Base-by-base conservation (phyloP, 2,888 invertebrate species). In the Ennomos erosarius region DNA sequence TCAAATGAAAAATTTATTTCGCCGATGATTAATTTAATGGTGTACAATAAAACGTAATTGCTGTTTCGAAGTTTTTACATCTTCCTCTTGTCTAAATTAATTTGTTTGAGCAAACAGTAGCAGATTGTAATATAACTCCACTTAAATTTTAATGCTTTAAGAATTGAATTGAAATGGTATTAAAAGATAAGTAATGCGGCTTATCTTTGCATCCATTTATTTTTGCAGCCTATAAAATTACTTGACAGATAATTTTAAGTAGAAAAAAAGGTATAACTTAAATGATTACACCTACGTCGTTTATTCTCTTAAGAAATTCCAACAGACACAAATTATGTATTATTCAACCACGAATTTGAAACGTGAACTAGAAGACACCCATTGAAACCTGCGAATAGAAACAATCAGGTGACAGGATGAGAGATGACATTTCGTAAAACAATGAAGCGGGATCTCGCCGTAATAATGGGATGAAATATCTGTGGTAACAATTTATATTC, bases 1-100 rank as follows among this genome's bases (percentile, higher is more conserved):
- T 84, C 87, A 85, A 90, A 90, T 90, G 92, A 90, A 90, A 91
- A 90, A 92, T 92, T 90, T 89, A 90, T 91, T 90, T 90, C 81
- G 87, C 86, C 86, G 84, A 90, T 90, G 91, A 92, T 92, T 92
- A 90, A 90, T 91, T 84, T 90, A 90, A 92, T 90, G 85, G 82
- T 74, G 73, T 71, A 87, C 82, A 87, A 92, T 92, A 88, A 91
- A 91, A 86, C 79, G 83, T 92, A 90, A 92, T 90, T 83, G 92
- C 78, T 90, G 89, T 92, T 91, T 82, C 78, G 85, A 90, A 90
- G 84, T 92, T 92, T 92, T 92, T 89, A 90, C 91, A 88, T 90
- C 91, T 90, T 89, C 86, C 84, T 91, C 78, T 88, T 86, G 86
- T 86, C 82, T 81, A 85, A 90, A 90, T 90, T 90, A 90, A 92